These are phyloP conservation scores for Calephelis perditalis DNA, from an alignment of 2,888 invertebrate genomes.

Conservation along the genomic window DNA sequence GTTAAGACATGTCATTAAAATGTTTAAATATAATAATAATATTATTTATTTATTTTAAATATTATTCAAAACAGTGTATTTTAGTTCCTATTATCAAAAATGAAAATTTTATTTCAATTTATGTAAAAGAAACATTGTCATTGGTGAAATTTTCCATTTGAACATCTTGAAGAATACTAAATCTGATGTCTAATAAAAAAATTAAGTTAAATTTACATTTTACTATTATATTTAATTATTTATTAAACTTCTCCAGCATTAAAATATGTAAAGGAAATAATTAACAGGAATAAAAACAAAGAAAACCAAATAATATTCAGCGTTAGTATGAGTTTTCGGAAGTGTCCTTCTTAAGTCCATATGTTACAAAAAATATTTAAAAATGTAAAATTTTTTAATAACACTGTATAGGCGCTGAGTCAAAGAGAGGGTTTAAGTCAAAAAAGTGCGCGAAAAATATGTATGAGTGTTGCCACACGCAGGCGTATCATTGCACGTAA, in stretches of 20 bases:
- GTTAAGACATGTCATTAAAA: neutral
- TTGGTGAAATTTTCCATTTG: no score
- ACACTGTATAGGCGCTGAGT: conserved; percentile 69
- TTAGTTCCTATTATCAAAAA: neutral
- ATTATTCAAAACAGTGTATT: neutral
- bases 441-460: conserved; percentile 54
- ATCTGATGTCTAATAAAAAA: neutral
- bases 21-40: neutral
- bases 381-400: conserved; percentile 59
- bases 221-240: neutral
- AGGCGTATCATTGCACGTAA: conserved; percentile 49
- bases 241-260: conserved; percentile 2
- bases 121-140: no score
- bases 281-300: neutral
- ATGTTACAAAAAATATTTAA: conserved; percentile 45
- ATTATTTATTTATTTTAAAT: neutral
- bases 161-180: no score
- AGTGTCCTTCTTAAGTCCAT: conserved; percentile 44
- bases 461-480: conserved; percentile 62
- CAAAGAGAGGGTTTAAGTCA: conserved; percentile 49
- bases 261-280: neutral
- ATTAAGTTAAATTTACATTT: neutral
- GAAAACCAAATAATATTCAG: neutral
- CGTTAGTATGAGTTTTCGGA: conserved; percentile 4
- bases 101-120: neutral